phyloP scores from a whole-genome alignment of 2,797 vertebrate species.

The Enteromius argenteus region DNA sequence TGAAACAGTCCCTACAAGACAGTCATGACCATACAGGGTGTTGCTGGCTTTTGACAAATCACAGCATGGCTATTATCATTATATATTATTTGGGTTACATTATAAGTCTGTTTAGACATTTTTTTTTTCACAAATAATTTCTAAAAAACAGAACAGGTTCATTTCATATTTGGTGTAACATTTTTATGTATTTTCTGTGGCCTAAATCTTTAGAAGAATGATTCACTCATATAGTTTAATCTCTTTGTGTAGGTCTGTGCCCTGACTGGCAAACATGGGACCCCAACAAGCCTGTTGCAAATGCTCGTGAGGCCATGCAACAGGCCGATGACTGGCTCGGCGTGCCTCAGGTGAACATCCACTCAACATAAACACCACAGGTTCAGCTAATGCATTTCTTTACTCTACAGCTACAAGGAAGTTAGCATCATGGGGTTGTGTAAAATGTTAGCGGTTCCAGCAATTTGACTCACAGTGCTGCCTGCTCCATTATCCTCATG shows the following conservation, averaged over 20 bases:
- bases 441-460: slow-evolving; percentile 17
- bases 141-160: not conserved
- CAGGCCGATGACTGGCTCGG: slow-evolving; percentile 94
- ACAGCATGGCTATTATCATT: slow-evolving; percentile 12
- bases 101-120: not conserved
- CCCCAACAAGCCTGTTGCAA: slow-evolving; percentile 90
- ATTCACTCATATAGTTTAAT: not conserved
- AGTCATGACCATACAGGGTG: slow-evolving; percentile 80
- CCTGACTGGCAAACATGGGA: slow-evolving; percentile 96
- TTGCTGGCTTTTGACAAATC: slow-evolving; percentile 50
- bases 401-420: not conserved
- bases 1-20: slow-evolving; percentile 72
- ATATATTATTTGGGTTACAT: slow-evolving; percentile 13
- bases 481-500: slow-evolving; percentile 10
- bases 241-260: slow-evolving; percentile 81
- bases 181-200: not conserved
- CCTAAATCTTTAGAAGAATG: not conserved
- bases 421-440: slow-evolving; percentile 3
- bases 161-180: not conserved
- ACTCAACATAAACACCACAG: not conserved
- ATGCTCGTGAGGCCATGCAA: slow-evolving; percentile 94
- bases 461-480: slow-evolving; percentile 60
- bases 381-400: not conserved
- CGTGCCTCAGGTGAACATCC: slow-evolving; percentile 87
- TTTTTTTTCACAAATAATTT: slow-evolving; percentile 1